Evolutionary conservation across 2,113 vertebrate species (phyloP).

Genomic region (Micronycteris hirsuta): DNA sequence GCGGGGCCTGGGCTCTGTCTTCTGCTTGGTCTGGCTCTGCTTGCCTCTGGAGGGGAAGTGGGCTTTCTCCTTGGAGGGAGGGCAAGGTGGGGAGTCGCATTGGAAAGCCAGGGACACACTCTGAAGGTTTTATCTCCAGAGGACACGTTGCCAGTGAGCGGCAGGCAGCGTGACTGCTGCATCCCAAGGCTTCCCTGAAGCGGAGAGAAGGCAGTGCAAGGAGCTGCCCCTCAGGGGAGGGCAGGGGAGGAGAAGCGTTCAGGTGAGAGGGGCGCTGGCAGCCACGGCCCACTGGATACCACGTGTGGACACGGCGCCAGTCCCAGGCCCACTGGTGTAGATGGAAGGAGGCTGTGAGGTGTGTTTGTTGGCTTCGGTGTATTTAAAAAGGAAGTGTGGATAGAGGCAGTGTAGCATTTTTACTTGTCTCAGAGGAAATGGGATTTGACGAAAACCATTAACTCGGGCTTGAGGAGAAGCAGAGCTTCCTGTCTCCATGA

Average conservation of each 20-base stretch:
- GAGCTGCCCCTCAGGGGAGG: background rate
- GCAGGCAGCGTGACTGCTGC: background rate
- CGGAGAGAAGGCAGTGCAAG: background rate
- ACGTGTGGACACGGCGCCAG: background rate
- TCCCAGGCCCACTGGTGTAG: background rate
- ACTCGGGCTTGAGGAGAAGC: conserved; percentile 72
- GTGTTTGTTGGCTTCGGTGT: background rate
- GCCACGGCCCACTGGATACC: background rate
- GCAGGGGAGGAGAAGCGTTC: background rate
- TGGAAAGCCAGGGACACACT: background rate
- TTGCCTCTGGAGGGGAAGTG: background rate
- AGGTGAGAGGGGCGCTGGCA: fast-evolving
- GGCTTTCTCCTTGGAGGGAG: background rate
- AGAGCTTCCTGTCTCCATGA: conserved; percentile 78
- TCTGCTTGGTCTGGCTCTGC: background rate
- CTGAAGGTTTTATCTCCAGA: background rate
- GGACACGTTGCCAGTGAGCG: background rate
- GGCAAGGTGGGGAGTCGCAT: background rate
- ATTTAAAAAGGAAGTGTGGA: background rate
- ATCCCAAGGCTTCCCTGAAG: background rate
- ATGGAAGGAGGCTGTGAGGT: background rate
- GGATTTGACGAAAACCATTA: conserved; percentile 72
- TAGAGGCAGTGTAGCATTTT: conserved; percentile 31
- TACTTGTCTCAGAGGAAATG: conserved; percentile 61
- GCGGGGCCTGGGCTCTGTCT: background rate